Conservation (phyloP, 2,113 vertebrate species). For the Pseudopipra pipra region DNA sequence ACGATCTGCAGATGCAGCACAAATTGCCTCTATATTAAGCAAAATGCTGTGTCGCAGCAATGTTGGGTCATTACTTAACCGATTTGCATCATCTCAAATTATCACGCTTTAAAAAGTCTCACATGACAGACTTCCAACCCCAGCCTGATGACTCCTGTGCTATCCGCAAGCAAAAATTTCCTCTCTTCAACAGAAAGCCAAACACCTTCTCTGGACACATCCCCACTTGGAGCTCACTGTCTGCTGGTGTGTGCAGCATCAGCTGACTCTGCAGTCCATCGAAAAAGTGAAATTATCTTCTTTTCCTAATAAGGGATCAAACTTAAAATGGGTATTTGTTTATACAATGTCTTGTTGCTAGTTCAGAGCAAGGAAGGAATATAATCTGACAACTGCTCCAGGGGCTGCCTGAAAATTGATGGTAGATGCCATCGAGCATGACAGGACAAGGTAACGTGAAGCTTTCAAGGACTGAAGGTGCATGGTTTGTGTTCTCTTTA, state of each 20-base stretch:
- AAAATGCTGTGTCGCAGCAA: neutral
- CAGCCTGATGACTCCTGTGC: neutral
- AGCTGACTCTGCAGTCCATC: neutral
- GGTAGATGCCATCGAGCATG: neutral
- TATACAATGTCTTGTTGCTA: neutral
- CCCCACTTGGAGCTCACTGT: neutral
- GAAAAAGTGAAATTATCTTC: neutral
- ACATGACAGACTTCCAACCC: neutral
- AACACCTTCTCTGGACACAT: neutral
- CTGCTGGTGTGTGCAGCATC: neutral
- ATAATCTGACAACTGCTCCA: neutral
- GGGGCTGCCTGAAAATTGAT: neutral
- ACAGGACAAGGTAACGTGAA: neutral
- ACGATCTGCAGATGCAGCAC: conserved; percentile 2
- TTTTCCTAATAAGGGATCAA: neutral
- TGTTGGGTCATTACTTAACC: neutral
- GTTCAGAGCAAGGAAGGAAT: neutral
- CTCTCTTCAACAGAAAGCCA: neutral
- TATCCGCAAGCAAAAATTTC: neutral
- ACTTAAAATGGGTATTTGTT: neutral
- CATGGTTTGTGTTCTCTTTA: neutral
- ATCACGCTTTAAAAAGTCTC: neutral
- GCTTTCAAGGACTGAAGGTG: neutral
- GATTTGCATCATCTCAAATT: conserved; percentile 43
- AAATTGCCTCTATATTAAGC: conserved; percentile 33